Evolutionary conservation across 1,140 invertebrate genomes (phyloP).

Genomic region (Octopus sinensis): DNA sequence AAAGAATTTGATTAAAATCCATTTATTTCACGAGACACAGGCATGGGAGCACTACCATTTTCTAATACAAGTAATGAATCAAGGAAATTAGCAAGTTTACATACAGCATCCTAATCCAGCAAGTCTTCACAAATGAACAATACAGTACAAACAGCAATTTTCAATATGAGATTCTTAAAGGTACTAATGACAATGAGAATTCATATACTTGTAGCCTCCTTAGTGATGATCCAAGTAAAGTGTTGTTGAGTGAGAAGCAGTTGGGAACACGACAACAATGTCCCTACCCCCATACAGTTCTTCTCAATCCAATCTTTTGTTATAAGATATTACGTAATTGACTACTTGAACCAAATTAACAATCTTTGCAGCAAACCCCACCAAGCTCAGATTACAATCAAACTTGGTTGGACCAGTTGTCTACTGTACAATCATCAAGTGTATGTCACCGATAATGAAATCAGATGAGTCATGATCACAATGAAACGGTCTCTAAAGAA

Average conservation of each 20-base stretch:
- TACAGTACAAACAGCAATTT: slow-evolving; percentile 3
- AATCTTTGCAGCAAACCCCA: background rate
- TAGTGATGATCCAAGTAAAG: background rate
- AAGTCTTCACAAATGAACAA: slow-evolving; percentile 5
- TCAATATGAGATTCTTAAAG: slow-evolving; percentile 1
- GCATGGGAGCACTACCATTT: background rate
- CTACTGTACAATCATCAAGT: slow-evolving; percentile 1
- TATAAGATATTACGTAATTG: background rate
- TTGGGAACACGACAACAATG: background rate
- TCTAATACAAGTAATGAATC: slow-evolving; percentile 1
- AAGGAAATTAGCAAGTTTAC: slow-evolving; percentile 8
- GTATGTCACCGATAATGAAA: background rate
- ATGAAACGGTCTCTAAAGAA: background rate
- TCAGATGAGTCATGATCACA: background rate
- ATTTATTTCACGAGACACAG: slow-evolving; percentile 9
- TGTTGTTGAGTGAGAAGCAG: background rate
- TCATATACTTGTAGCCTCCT: background rate
- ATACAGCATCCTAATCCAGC: background rate
- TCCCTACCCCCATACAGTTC: background rate
- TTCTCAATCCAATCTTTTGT: background rate
- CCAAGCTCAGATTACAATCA: background rate
- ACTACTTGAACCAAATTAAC: background rate
- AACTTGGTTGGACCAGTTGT: background rate
- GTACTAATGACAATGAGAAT: background rate
- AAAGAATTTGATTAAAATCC: background rate